Evolutionary conservation across 2,888 invertebrate species (phyloP).

Genomic region (Dasysyrphus albostriatus): DNA sequence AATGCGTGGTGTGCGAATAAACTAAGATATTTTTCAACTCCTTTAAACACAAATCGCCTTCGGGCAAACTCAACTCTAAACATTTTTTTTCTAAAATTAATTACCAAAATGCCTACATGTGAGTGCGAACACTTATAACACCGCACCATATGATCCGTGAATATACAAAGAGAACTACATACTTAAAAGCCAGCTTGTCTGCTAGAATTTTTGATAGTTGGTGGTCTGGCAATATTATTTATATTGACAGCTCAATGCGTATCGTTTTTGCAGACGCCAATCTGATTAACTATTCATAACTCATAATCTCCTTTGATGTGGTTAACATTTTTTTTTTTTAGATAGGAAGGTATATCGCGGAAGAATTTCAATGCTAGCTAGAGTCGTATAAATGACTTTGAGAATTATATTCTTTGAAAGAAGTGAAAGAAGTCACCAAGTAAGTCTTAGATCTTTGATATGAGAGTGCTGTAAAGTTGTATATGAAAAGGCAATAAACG

Average conservation of each 20-base stretch:
- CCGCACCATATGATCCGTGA: neutral
- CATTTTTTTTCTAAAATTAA: neutral
- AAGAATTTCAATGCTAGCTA: constrained; percentile 66
- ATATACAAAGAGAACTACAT: neutral
- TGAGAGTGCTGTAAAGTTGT: neutral
- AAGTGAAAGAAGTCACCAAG: constrained; percentile 37
- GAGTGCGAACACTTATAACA: neutral
- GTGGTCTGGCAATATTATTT: constrained; percentile 31
- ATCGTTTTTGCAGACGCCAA: constrained; percentile 39
- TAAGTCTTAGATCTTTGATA: neutral
- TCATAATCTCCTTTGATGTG: constrained; percentile 49
- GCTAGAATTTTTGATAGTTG: constrained; percentile 3
- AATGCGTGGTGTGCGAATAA: constrained; percentile 12
- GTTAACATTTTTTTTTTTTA: constrained; percentile 15
- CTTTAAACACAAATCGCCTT: neutral
- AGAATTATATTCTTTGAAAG: neutral
- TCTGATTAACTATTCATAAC: constrained; percentile 39
- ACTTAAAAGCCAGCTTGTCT: constrained; percentile 7
- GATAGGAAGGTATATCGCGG: constrained; percentile 10
- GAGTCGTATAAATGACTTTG: constrained; percentile 23
- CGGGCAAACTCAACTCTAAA: neutral
- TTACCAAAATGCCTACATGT: neutral
- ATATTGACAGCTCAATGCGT: constrained; percentile 56
- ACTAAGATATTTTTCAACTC: too few species aligned
- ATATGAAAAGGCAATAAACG: neutral